These are phyloP conservation scores for Poecilobothrus nobilitatus DNA, from an alignment of 2,888 invertebrate species.

Conservation along the genomic window DNA sequence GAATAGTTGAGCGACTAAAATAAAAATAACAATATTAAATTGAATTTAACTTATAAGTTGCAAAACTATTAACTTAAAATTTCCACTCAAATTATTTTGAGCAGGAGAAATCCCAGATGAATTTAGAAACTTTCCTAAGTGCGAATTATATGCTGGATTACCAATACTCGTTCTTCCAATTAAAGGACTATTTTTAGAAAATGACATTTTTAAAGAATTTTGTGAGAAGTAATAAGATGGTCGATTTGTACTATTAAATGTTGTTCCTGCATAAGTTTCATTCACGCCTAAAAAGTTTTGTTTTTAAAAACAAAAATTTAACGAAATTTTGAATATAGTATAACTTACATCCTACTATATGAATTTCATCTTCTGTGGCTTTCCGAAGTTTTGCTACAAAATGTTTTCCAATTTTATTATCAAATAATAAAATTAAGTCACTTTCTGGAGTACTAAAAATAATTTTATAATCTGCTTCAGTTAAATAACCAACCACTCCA, in stretches of 20 bases:
- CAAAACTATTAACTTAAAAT: constrained; percentile 31
- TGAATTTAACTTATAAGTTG: background rate
- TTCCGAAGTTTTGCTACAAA: constrained; percentile 73
- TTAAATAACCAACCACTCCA: constrained; percentile 52
- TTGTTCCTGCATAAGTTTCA: constrained; percentile 14
- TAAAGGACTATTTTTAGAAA: constrained; percentile 10
- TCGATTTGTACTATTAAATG: constrained; percentile 19
- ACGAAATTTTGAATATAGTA: constrained; percentile 23
- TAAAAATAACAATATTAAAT: background rate
- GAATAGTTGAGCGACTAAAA: constrained; percentile 35
- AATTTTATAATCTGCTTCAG: constrained; percentile 54
- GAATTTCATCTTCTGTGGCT: constrained; percentile 63
- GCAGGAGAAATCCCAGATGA: constrained; percentile 31
- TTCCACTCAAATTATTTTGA: constrained; percentile 32
- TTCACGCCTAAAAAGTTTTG: constrained; percentile 14
- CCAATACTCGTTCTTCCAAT: constrained; percentile 24
- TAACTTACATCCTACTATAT: constrained; percentile 48
- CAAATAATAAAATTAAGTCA: constrained; percentile 74
- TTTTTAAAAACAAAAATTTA: background rate
- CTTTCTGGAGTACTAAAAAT: constrained; percentile 69
- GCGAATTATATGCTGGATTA: constrained; percentile 27
- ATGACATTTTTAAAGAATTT: constrained; percentile 31
- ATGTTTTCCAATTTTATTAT: constrained; percentile 66
- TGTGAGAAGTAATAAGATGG: constrained; percentile 31
- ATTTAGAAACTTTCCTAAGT: constrained; percentile 29